A percentile compares a stretch with the other conserved stretches of the same genome.
These are phyloP conservation scores for Rhopalosiphum nymphaeae DNA, from an alignment of 2,888 invertebrate species.

Conservation along the genomic window DNA sequence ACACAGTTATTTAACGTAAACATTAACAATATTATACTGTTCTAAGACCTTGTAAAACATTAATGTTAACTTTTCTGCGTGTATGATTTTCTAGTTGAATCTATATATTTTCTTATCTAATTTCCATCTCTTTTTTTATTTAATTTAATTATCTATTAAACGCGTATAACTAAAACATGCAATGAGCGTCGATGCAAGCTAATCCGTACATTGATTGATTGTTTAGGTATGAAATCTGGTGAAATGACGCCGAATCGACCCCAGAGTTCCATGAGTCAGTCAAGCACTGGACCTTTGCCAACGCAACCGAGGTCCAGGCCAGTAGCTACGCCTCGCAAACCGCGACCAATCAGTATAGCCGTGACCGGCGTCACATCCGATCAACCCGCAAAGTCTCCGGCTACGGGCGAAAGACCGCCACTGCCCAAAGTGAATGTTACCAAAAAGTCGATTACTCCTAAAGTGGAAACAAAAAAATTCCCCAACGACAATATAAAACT, in stretches of 20 bases:
- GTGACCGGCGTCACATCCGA: constrained; percentile 81
- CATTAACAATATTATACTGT: neutral
- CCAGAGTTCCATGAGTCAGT: constrained; percentile 86
- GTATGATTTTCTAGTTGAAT: constrained; percentile 14
- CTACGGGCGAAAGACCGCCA: constrained; percentile 75
- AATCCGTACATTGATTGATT: constrained; percentile 12
- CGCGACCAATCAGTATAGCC: constrained; percentile 85
- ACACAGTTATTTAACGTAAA: neutral
- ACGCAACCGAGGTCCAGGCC: constrained; percentile 73
- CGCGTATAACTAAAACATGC: neutral
- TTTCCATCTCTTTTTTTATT: neutral
- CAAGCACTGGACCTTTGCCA: constrained; percentile 72
- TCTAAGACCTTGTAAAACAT: neutral
- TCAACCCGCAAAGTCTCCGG: constrained; percentile 67
- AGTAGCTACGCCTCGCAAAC: constrained; percentile 78
- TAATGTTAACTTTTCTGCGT: constrained; percentile 16
- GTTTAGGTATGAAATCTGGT: constrained; percentile 71
- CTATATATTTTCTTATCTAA: constrained; percentile 11
- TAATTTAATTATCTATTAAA: neutral
- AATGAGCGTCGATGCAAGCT: neutral
- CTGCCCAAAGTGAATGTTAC: constrained; percentile 73
- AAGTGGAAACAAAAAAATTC: constrained; percentile 68
- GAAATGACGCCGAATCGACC: constrained; percentile 84
- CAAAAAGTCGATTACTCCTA: constrained; percentile 71
- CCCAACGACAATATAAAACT: constrained; percentile 66